A percentile compares a stretch with the other conserved stretches of the same genome.
These are phyloP conservation scores for Cydia pomonella DNA, from an alignment of 1,140 invertebrate genomes.

Conservation along the genomic window DNA sequence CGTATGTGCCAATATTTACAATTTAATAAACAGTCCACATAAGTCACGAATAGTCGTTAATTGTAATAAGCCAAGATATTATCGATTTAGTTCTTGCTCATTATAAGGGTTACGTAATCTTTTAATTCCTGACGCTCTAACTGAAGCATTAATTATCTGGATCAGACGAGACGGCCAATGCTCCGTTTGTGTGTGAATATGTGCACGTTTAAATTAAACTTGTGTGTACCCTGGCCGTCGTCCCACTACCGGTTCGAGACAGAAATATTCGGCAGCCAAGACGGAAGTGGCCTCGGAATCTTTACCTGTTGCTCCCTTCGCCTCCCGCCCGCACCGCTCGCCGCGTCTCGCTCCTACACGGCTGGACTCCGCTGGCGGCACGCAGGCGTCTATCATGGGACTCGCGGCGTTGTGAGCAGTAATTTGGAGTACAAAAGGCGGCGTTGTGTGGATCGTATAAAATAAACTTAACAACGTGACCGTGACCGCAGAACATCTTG, in stretches of 20 bases:
- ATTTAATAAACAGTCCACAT: background rate
- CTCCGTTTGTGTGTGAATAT: conserved; percentile 41
- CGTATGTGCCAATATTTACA: background rate
- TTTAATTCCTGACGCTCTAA: background rate
- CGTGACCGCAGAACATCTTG: conserved; percentile 61
- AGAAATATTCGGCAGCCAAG: conserved; percentile 80
- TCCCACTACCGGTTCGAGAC: conserved; percentile 79
- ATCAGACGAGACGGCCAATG: conserved; percentile 38
- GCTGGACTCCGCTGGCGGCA: conserved; percentile 48
- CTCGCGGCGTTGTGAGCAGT: conserved; percentile 62
- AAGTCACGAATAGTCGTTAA: background rate
- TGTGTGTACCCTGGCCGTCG: conserved; percentile 65
- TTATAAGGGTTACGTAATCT: background rate
- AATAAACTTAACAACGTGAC: conserved; percentile 50
- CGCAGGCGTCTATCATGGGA: conserved; percentile 41
- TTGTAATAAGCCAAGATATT: background rate
- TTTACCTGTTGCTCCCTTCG: conserved; percentile 80
- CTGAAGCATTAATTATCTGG: conserved; percentile 34
- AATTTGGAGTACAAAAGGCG: conserved; percentile 73
- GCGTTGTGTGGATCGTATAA: conserved; percentile 60
- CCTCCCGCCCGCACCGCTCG: conserved; percentile 51
- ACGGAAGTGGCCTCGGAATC: conserved; percentile 81
- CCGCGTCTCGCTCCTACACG: conserved; percentile 53
- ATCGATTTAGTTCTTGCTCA: background rate
- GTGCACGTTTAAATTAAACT: conserved; percentile 52